Percentiles rank a stretch among this genome's conserved stretches.
phyloP scores from a whole-genome alignment of 1,140 invertebrate genomes.

The Lasioglossum baleicum region DNA sequence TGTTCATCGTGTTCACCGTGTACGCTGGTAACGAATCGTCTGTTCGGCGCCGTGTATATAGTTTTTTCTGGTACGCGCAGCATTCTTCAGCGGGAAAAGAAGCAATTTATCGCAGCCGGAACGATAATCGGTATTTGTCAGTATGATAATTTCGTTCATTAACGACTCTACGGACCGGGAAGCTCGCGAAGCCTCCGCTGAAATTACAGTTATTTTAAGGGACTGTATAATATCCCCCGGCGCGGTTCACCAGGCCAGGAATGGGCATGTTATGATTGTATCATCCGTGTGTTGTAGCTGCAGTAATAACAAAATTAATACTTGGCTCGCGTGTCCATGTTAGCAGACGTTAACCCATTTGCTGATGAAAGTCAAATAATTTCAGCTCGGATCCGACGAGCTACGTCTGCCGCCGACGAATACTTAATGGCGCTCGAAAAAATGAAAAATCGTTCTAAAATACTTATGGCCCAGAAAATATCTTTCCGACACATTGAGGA shows the following conservation, averaged over 20 bases:
- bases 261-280: constrained; percentile 46
- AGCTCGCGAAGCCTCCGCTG: constrained; percentile 12
- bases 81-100: not conserved
- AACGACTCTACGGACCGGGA: not conserved
- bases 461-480: not conserved
- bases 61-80: too few species aligned
- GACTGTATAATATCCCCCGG: constrained; percentile 39
- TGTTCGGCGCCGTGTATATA: not conserved
- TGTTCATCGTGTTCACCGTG: too few species aligned
- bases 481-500: not conserved
- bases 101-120: not conserved
- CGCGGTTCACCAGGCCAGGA: constrained; percentile 27
- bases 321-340: not conserved
- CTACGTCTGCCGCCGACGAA: too few species aligned
- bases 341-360: constrained; percentile 4
- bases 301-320: constrained; percentile 51
- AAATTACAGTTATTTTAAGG: constrained; percentile 50
- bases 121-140: constrained; percentile 22
- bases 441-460: not conserved
- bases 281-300: constrained; percentile 32
- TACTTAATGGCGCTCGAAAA: not conserved
- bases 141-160: constrained; percentile 31
- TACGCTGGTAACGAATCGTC: not conserved
- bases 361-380: constrained; percentile 20
- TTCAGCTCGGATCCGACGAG: not conserved